These are phyloP conservation scores for honey bee (Apis mellifera) DNA, from an alignment of 1,140 invertebrate genomes.

Conservation along the genomic window DNA sequence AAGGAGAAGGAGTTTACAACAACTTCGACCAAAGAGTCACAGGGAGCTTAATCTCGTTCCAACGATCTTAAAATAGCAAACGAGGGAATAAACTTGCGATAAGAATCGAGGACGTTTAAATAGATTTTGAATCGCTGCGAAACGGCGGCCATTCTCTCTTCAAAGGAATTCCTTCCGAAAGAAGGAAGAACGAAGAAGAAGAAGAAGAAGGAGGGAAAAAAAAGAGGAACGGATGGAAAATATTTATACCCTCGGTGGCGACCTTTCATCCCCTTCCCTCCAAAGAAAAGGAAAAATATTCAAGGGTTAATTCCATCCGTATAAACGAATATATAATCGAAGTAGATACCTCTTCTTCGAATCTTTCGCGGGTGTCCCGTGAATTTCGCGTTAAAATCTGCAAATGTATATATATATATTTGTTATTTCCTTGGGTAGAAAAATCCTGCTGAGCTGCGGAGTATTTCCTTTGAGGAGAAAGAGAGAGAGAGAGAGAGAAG, in stretches of 20 bases:
- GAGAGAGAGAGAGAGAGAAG: slow-evolving; percentile 24
- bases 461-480: slow-evolving; percentile 54
- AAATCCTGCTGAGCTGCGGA: slow-evolving; percentile 63
- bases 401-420: slow-evolving; percentile 30
- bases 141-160: not conserved
- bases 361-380: not conserved
- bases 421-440: slow-evolving; percentile 53
- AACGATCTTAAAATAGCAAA: not conserved
- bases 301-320: not conserved
- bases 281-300: not conserved
- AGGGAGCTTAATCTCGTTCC: not conserved
- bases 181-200: not conserved
- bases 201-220: not conserved
- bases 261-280: no score
- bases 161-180: not conserved
- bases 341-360: not conserved
- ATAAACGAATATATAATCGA: not conserved
- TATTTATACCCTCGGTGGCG: no score
- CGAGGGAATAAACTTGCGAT: not conserved
- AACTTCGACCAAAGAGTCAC: not conserved
- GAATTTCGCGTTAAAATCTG: slow-evolving; percentile 42
- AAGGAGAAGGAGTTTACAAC: no score
- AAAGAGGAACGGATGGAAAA: not conserved
- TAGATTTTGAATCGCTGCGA: not conserved
- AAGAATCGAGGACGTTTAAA: not conserved